Evolutionary conservation across 2,888 invertebrate genomes (phyloP).

Genomic region (Caenorhabditis angaria): DNA sequence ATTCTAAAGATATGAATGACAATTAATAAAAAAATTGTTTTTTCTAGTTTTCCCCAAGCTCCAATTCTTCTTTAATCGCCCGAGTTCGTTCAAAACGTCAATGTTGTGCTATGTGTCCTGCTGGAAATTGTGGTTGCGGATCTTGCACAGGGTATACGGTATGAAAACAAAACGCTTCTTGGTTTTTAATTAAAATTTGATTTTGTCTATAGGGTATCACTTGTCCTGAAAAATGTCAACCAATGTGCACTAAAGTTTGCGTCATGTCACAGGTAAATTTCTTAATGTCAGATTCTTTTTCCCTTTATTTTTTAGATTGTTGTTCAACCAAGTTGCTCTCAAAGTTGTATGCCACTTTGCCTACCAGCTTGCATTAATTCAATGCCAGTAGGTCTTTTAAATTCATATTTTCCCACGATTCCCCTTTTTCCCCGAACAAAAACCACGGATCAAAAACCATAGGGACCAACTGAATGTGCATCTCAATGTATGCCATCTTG

Average conservation of each 20-base stretch:
- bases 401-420: not conserved
- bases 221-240: slow-evolving; percentile 52
- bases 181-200: not conserved
- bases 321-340: slow-evolving; percentile 30
- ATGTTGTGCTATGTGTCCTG: slow-evolving; percentile 58
- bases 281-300: slow-evolving; percentile 5
- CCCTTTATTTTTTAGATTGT: not conserved
- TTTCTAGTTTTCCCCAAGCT: slow-evolving; percentile 16
- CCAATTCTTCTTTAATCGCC: slow-evolving; percentile 16
- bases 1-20: not conserved
- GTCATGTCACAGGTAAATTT: slow-evolving; percentile 40
- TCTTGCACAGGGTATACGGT: slow-evolving; percentile 47
- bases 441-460: not conserved
- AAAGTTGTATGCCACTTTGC: slow-evolving; percentile 55
- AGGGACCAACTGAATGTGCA: slow-evolving; percentile 34
- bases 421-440: not conserved
- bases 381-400: slow-evolving; percentile 21
- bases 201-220: slow-evolving; percentile 11
- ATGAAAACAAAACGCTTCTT: not conserved
- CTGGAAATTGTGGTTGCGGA: slow-evolving; percentile 53
- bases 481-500: slow-evolving; percentile 49
- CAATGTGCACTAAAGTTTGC: slow-evolving; percentile 56
- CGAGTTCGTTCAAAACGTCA: slow-evolving; percentile 52
- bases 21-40: not conserved
- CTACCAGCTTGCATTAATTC: slow-evolving; percentile 49